Evolutionary conservation across 2,888 invertebrate genomes (phyloP).

Genomic region (Acronicta psi): DNA sequence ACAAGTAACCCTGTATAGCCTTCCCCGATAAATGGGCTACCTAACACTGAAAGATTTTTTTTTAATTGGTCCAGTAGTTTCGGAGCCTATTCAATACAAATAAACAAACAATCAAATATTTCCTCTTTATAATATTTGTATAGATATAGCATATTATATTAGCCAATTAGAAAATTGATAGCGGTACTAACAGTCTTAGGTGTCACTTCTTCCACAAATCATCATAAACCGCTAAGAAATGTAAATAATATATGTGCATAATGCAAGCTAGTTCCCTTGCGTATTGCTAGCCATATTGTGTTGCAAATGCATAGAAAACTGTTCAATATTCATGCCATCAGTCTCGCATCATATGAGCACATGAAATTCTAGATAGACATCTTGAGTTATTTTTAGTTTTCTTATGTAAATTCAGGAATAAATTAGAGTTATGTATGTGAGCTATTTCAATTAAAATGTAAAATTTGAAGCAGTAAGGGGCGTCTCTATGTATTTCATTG

Average conservation of each 20-base stretch:
- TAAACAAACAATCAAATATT: too few relatives aligned
- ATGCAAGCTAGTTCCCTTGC: conserved; percentile 17
- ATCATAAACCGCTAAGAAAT: background rate
- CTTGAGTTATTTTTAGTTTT: conserved; percentile 18
- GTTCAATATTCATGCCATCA: conserved; percentile 56
- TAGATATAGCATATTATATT: too few relatives aligned
- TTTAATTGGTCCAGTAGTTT: too few relatives aligned
- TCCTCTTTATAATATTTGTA: too few relatives aligned
- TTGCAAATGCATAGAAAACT: conserved; percentile 49
- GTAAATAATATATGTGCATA: background rate
- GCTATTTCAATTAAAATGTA: conserved; percentile 1
- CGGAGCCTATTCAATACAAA: too few relatives aligned
- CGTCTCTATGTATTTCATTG: too few relatives aligned
- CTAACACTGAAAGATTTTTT: too few relatives aligned
- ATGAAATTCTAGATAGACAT: conserved; percentile 25
- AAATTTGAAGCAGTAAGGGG: too few relatives aligned
- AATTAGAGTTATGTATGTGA: conserved; percentile 3
- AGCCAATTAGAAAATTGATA: too few relatives aligned
- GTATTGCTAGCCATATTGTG: conserved; percentile 11
- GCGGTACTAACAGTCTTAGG: too few relatives aligned
- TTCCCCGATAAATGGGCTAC: too few relatives aligned
- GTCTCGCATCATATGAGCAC: conserved; percentile 30
- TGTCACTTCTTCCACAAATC: background rate
- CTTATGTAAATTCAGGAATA: conserved; percentile 25
- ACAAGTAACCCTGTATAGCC: too few relatives aligned